These are phyloP conservation scores for Xenops minutus DNA, from an alignment of 2,797 vertebrate species.

Conservation along the genomic window DNA sequence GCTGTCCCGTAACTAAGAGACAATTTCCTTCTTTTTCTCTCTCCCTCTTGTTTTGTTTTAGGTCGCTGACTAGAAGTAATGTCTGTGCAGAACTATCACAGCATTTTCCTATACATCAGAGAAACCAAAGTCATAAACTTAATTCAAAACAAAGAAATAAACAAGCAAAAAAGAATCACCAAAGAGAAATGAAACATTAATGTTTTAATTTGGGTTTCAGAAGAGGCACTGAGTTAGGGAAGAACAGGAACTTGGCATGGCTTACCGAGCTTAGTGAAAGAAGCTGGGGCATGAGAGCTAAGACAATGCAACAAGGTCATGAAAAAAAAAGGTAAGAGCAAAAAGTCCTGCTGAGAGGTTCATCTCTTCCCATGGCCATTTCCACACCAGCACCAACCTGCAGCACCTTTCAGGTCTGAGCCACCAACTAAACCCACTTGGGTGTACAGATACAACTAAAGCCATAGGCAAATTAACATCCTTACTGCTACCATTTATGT, in stretches of 20 bases:
- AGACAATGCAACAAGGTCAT: not conserved
- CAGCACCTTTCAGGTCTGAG: not conserved
- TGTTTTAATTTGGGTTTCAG: not conserved
- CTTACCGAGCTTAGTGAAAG: not conserved
- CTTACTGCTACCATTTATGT: not conserved
- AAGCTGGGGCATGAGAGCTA: not conserved
- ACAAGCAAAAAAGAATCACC: not conserved
- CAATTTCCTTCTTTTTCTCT: not conserved
- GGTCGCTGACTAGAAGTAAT: constrained; percentile 2
- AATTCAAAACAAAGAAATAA: constrained; percentile 19
- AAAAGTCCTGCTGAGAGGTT: not conserved
- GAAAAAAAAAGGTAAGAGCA: not conserved
- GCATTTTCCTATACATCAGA: constrained; percentile 29
- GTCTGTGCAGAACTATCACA: not conserved
- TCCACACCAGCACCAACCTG: not conserved
- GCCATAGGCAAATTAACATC: not conserved
- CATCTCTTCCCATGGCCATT: not conserved
- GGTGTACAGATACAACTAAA: not conserved
- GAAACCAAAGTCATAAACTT: constrained; percentile 26
- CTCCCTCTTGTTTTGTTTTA: constrained; percentile 25
- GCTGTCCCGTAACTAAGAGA: constrained; percentile 42
- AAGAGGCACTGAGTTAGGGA: not conserved
- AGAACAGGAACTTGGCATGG: not conserved
- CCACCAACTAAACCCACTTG: not conserved
- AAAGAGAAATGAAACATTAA: constrained; percentile 14